Base-by-base conservation (phyloP, 2,888 invertebrate species). In the Spodoptera picta region DNA sequence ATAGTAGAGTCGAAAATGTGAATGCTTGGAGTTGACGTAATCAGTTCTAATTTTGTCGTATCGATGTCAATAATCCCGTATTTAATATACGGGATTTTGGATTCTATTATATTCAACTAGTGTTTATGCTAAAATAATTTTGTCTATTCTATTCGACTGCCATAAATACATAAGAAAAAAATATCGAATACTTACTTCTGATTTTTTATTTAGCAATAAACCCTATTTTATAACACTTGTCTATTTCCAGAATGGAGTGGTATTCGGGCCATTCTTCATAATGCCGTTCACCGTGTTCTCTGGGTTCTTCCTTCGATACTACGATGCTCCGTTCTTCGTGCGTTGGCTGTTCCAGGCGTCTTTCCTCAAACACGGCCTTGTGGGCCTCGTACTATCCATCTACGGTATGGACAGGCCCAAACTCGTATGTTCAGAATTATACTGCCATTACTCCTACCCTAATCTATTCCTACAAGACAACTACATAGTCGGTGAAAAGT, bases 271-370 rank as follows among this genome's bases (percentile, higher is more conserved):
- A 9, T 96, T 99, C 73, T 96, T 97, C 81, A 96, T 98, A 71
- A 96, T 98, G 88, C 99, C 99, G 0, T 98, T 98, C 85, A 95
- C 98, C 27, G 95, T 98, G 78, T 99, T 99, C 93, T 98, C 98
- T 60, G 99, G 99, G 6, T 99, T 98, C 92, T 99, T 99, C 87
- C 96, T 99, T 1, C 97, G 97, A 82, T 95, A 97, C 79, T 96
- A 95, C 79, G 98, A 98, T 80, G 97, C 98, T 2, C 98, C 98
- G 9, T 89, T 91, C 0, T 96, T 96, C 81, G 92, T 98, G 73
- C 96, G 96, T 50, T 99, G 98, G 98, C 80, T 99, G 41, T 98
- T 98, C 82, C 97, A 98, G 85, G 90, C 97, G 42, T 98, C 98
- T 0, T 99, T 98, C 88, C 94, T 98, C 43, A 98, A 98, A 80